phyloP scores from a whole-genome alignment of 35 echinoderm and acorn worm genomes.

The Apostichopus californicus region DNA sequence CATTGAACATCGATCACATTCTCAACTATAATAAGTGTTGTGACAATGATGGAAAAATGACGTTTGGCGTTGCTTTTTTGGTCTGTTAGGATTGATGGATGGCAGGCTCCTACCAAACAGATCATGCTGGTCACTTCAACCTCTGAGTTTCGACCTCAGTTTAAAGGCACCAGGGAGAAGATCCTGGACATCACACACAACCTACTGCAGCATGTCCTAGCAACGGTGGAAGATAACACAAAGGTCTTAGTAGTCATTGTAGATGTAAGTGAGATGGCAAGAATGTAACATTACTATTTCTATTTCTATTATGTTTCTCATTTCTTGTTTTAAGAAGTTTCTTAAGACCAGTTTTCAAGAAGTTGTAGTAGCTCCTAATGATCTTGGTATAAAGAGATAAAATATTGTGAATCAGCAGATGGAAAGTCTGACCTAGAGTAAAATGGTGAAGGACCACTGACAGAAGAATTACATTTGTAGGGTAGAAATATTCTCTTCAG shows the following conservation, averaged over 20 bases:
- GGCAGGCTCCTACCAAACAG: neutral
- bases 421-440: too few relatives aligned
- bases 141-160: conserved; percentile 34
- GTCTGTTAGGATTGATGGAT: neutral
- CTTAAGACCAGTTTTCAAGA: too few relatives aligned
- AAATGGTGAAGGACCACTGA: too few relatives aligned
- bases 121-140: conserved; percentile 11
- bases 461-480: too few relatives aligned
- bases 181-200: conserved; percentile 67
- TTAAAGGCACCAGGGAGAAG: conserved; percentile 68
- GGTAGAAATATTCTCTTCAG: too few relatives aligned
- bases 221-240: conserved; percentile 88
- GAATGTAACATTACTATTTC: too few relatives aligned
- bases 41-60: too few relatives aligned
- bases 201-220: conserved; percentile 76
- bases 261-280: conserved; percentile 44
- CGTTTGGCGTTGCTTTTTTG: neutral
- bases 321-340: too few relatives aligned
- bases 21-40: neutral
- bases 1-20: neutral
- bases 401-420: too few relatives aligned
- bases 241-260: conserved; percentile 77
- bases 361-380: too few relatives aligned
- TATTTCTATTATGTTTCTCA: too few relatives aligned
- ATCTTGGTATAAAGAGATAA: too few relatives aligned